Evolutionary conservation across 2,113 vertebrate genomes (phyloP).

Genomic region (Osmerus mordax): DNA sequence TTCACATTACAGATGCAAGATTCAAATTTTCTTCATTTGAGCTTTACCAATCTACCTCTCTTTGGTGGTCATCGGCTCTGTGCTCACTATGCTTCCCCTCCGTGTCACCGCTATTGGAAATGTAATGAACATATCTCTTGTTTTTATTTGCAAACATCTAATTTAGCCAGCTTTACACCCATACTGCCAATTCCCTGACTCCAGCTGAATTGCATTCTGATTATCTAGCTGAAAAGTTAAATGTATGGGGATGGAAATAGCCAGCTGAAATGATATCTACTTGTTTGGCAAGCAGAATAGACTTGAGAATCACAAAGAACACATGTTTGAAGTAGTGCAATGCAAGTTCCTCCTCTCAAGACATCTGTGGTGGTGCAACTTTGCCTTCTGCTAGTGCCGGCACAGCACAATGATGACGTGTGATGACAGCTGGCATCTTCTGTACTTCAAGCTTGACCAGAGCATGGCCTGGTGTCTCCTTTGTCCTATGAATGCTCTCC

Average conservation of each 20-base stretch:
- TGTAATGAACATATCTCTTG: slow-evolving; percentile 8
- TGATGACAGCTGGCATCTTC: not conserved
- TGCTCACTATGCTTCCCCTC: not conserved
- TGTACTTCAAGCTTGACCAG: not conserved
- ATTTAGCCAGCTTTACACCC: not conserved
- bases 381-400: too few species aligned
- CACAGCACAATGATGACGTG: not conserved
- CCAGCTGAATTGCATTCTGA: slow-evolving; percentile 42
- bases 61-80: too few species aligned
- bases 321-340: too few species aligned
- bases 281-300: slow-evolving; percentile 6
- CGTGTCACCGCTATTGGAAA: not conserved
- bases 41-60: not conserved
- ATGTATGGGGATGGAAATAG: slow-evolving; percentile 14
- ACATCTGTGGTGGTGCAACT: too few species aligned
- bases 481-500: too few species aligned
- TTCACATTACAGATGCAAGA: not conserved
- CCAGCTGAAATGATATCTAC: not conserved
- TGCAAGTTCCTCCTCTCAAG: too few species aligned
- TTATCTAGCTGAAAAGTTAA: slow-evolving; percentile 32
- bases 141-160: slow-evolving; percentile 14
- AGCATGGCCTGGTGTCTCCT: too few species aligned
- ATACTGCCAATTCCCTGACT: slow-evolving; percentile 22
- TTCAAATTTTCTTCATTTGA: not conserved
- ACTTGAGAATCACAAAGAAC: not conserved